Conservation (phyloP, 2,797 vertebrate genomes). For the Phoxinus dragarum region DNA sequence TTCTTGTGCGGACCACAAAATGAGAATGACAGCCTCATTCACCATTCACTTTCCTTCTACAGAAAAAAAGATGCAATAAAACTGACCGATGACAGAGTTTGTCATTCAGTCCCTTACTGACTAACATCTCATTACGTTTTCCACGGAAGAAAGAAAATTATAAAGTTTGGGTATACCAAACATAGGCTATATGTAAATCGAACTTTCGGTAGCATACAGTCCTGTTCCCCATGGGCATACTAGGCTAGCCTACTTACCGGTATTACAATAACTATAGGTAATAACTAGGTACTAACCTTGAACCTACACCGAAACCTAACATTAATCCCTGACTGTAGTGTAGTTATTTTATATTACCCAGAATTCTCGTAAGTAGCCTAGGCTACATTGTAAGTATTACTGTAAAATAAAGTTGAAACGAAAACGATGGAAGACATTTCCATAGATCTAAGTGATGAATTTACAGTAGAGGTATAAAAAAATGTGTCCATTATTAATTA, state of each 20-base stretch:
- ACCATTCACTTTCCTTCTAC: background rate
- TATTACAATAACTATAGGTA: background rate
- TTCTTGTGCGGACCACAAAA: background rate
- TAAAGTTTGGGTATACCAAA: background rate
- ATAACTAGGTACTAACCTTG: background rate
- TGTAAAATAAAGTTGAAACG: background rate
- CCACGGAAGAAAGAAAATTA: background rate
- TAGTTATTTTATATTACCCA: background rate
- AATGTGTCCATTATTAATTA: background rate
- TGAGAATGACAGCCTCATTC: background rate
- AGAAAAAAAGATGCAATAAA: background rate
- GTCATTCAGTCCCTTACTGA: background rate
- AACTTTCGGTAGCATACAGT: background rate
- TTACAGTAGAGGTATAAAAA: background rate
- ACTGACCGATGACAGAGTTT: background rate
- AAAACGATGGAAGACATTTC: background rate
- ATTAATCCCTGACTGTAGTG: background rate
- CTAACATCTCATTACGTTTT: background rate
- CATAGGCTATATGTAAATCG: too few relatives aligned
- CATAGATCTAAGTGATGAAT: too few relatives aligned
- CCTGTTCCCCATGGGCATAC: background rate
- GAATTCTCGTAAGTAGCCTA: background rate
- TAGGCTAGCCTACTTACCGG: too few relatives aligned
- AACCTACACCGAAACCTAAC: background rate
- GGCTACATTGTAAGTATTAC: background rate